These are phyloP conservation scores for Phalangium opilio DNA, from an alignment of 2,888 invertebrate species.

Conservation along the genomic window DNA sequence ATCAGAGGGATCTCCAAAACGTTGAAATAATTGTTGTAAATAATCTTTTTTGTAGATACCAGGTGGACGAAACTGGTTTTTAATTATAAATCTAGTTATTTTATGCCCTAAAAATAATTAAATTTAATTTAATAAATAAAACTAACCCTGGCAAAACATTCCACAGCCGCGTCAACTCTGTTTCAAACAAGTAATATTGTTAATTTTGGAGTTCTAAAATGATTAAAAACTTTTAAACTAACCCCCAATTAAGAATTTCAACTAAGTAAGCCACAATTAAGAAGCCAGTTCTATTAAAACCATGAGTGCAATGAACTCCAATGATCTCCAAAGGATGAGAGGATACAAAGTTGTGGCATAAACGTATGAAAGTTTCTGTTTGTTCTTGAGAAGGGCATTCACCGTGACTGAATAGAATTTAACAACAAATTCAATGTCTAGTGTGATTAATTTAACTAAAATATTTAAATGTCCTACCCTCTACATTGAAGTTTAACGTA, in stretches of 20 bases:
- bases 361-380: conserved; percentile 60
- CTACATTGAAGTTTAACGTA: conserved; percentile 79
- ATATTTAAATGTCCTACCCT: conserved; percentile 38
- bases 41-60: conserved; percentile 98
- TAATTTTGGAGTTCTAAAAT: background rate
- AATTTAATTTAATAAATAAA: too few species aligned
- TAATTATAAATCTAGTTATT: background rate
- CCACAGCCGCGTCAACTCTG: conserved; percentile 63
- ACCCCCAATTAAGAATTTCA: conserved; percentile 57
- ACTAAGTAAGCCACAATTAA: conserved; percentile 81
- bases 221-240: conserved; percentile 6
- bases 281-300: conserved; percentile 96
- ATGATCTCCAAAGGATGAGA: conserved; percentile 62
- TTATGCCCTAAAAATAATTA: too few species aligned
- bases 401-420: conserved; percentile 44
- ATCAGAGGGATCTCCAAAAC: conserved; percentile 58
- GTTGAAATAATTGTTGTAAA: conserved; percentile 62
- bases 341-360: conserved; percentile 60
- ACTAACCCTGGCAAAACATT: conserved; percentile 44
- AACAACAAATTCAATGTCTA: conserved; percentile 1
- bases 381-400: conserved; percentile 79
- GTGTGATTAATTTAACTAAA: too few species aligned
- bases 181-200: conserved; percentile 8
- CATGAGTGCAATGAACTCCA: conserved; percentile 90
- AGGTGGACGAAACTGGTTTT: conserved; percentile 48